phyloP scores from a whole-genome alignment of 1,140 invertebrate genomes.

The Rhyacophila brunnea region DNA sequence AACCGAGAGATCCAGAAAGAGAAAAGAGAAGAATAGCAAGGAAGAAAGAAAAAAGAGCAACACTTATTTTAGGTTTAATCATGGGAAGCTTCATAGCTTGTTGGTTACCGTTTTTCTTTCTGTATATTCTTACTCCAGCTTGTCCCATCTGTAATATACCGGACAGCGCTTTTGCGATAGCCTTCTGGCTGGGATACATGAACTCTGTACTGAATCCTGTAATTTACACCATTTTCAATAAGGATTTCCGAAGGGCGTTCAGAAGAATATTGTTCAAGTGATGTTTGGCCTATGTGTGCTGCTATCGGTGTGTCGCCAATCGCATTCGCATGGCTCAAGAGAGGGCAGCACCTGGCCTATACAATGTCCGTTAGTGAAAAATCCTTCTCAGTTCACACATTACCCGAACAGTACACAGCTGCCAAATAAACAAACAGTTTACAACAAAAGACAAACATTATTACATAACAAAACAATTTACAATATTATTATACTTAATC shows the following conservation, averaged over 20 bases:
- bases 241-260: constrained; percentile 96
- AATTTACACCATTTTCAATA: constrained; percentile 98
- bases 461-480: not conserved
- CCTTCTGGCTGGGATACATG: constrained; percentile 99
- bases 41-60: constrained; percentile 96
- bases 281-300: constrained; percentile 77
- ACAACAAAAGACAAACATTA: constrained; percentile 2
- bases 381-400: constrained; percentile 2
- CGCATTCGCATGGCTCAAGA: constrained; percentile 58
- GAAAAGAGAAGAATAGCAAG: constrained; percentile 91
- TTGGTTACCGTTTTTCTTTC: constrained; percentile 98
- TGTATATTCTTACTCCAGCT: constrained; percentile 85
- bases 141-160: constrained; percentile 78
- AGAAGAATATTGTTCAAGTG: constrained; percentile 92
- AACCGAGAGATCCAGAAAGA: constrained; percentile 83
- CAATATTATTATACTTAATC: not conserved
- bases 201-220: constrained; percentile 98
- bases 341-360: constrained; percentile 59
- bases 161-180: constrained; percentile 84
- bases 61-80: constrained; percentile 94
- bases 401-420: not conserved
- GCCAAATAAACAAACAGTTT: not conserved
- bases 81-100: constrained; percentile 99
- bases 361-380: constrained; percentile 47
- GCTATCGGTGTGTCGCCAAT: constrained; percentile 63